phyloP scores from a whole-genome alignment of 2,797 vertebrate genomes.

The Peromyscus melanophrys region DNA sequence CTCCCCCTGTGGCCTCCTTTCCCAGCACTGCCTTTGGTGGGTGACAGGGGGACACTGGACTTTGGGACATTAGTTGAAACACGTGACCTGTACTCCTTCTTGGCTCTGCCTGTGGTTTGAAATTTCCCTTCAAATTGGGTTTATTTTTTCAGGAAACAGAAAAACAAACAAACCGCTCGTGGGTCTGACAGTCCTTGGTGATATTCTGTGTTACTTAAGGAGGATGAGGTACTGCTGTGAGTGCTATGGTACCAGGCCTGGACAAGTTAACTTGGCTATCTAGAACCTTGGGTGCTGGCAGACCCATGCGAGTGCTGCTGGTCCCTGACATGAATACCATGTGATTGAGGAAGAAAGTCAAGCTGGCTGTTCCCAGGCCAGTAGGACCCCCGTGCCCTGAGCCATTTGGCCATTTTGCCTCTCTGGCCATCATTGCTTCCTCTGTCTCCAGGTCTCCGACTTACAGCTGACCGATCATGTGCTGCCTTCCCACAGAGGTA shows the following conservation, averaged over 20 bases:
- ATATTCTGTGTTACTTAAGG: neutral
- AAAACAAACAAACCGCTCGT: neutral
- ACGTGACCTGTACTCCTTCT: neutral
- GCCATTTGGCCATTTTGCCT: neutral
- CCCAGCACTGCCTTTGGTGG: too few relatives aligned
- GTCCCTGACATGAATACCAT: too few relatives aligned
- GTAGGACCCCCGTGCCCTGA: neutral
- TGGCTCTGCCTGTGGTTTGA: neutral
- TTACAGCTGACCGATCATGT: neutral
- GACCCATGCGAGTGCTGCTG: neutral
- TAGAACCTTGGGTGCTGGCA: neutral
- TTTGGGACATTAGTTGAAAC: neutral
- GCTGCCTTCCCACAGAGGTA: neutral
- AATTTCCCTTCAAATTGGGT: conserved; percentile 1
- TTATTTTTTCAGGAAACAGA: conserved; percentile 17
- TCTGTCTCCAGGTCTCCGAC: neutral
- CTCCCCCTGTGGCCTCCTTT: neutral
- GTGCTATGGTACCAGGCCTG: neutral
- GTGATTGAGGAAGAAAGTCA: neutral
- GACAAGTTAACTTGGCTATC: neutral
- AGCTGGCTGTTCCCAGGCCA: neutral
- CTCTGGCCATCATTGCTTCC: neutral
- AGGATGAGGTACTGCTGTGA: neutral
- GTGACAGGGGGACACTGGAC: neutral
- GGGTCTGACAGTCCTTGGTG: neutral